These are phyloP conservation scores for Andrena trimmerana DNA, from an alignment of 2,888 invertebrate species.

Conservation along the genomic window DNA sequence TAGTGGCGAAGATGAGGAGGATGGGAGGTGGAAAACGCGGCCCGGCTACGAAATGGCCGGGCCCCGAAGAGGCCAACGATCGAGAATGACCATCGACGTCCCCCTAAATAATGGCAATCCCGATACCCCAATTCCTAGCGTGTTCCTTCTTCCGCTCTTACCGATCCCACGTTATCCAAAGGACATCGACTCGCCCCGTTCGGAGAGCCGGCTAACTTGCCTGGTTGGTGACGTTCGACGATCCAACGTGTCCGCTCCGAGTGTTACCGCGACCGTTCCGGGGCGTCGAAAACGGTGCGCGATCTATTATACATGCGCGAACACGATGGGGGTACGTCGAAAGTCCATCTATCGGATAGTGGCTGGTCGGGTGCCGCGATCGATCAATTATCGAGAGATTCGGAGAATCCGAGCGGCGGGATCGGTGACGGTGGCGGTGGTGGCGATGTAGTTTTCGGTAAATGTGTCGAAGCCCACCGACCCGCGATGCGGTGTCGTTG, in stretches of 20 bases:
- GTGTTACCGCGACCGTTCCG: neutral
- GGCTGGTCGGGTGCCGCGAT: conserved; percentile 52
- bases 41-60: conserved; percentile 63
- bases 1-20: conserved; percentile 57
- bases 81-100: conserved; percentile 72
- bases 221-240: neutral
- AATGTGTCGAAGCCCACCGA: conserved; percentile 78
- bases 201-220: neutral
- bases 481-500: conserved; percentile 81
- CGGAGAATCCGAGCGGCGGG: conserved; percentile 65
- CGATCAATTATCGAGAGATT: conserved; percentile 70
- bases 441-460: conserved; percentile 76
- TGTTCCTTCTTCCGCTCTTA: neutral
- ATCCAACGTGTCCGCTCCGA: neutral
- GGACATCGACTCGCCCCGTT: neutral
- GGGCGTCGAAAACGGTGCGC: neutral
- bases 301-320: neutral
- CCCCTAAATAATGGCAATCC: conserved; percentile 58
- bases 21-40: conserved; percentile 64
- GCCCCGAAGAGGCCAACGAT: conserved; percentile 69
- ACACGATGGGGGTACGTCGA: conserved; percentile 15
- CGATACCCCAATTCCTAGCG: conserved; percentile 48
- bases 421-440: conserved; percentile 58
- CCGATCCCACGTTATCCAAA: neutral
- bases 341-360: conserved; percentile 39